A percentile compares a stretch with the other conserved stretches of the same genome.
Evolutionary conservation across 2,797 vertebrate genomes (phyloP).

Genomic region (Poecilia wingei): DNA sequence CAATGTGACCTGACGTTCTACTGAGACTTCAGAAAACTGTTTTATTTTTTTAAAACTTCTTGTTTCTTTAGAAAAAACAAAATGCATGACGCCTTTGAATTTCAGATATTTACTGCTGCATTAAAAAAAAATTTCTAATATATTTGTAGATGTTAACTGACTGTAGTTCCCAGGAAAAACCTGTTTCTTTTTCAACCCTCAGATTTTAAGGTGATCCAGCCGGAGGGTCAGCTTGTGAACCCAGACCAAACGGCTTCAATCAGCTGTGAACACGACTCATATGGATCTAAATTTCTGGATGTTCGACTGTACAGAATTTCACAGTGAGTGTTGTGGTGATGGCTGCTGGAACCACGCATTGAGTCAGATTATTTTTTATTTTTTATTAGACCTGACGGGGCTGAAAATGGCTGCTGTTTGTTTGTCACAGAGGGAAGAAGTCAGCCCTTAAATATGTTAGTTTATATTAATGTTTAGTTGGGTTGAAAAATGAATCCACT

Average conservation of each 20-base stretch:
- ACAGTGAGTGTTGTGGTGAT: neutral
- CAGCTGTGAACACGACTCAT: conserved; percentile 29
- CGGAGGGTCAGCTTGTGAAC: neutral
- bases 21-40: neutral
- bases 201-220: conserved; percentile 44
- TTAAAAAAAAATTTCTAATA: too few relatives aligned
- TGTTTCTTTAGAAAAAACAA: neutral
- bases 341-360: neutral
- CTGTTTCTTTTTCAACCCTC: neutral
- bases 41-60: neutral
- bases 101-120: neutral
- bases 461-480: neutral
- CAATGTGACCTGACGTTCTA: neutral
- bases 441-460: neutral
- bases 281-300: neutral
- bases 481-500: neutral
- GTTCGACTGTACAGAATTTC: neutral
- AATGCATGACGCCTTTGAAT: neutral
- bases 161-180: neutral
- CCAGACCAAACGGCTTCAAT: neutral
- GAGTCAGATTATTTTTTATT: neutral
- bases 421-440: neutral
- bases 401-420: neutral
- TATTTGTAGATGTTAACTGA: too few relatives aligned
- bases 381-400: neutral